Evolutionary conservation across 2,888 invertebrate species (phyloP).

Genomic region (Acleris cristana): DNA sequence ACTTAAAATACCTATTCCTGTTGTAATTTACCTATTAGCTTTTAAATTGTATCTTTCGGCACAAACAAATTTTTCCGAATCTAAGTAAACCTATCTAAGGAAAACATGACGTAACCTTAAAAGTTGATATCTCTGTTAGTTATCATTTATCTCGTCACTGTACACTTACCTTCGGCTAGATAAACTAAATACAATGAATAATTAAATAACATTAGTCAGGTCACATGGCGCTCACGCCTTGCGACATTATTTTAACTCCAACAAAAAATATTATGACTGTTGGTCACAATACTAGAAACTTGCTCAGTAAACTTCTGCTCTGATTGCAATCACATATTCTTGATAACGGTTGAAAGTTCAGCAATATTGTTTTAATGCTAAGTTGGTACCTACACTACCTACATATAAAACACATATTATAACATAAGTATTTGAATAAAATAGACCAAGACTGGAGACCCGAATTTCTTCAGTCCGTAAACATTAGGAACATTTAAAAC

Average conservation of each 20-base stretch:
- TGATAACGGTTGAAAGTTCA: too few relatives aligned
- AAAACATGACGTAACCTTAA: constrained; percentile 44
- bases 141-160: constrained; percentile 33
- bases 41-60: neutral
- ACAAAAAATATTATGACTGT: constrained; percentile 24
- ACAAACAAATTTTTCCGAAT: neutral
- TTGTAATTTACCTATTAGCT: neutral
- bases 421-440: too few relatives aligned
- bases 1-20: neutral
- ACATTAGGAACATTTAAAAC: too few relatives aligned
- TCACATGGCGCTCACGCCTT: constrained; percentile 19
- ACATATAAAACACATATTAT: too few relatives aligned
- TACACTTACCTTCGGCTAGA: constrained; percentile 6
- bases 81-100: constrained; percentile 28
- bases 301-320: neutral
- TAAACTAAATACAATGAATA: constrained; percentile 28
- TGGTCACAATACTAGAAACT: neutral
- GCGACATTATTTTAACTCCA: constrained; percentile 24
- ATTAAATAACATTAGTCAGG: constrained; percentile 21
- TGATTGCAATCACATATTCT: neutral
- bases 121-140: constrained; percentile 40
- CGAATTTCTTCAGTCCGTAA: too few relatives aligned
- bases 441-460: too few relatives aligned
- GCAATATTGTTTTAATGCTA: too few relatives aligned
- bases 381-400: too few relatives aligned